These are phyloP conservation scores for Liparis tanakae DNA, from an alignment of 2,797 vertebrate species.

Conservation along the genomic window DNA sequence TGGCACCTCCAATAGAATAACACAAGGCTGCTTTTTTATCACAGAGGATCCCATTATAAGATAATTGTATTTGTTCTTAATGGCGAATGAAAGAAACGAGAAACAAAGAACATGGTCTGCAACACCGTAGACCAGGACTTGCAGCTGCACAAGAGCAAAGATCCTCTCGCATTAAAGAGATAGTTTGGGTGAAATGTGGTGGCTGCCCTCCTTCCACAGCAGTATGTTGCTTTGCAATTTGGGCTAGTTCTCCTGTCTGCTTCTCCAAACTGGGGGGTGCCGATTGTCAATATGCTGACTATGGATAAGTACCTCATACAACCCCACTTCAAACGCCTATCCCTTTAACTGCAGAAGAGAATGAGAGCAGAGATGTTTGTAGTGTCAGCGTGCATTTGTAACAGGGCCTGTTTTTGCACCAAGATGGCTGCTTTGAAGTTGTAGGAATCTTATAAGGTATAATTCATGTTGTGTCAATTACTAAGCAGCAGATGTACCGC, in stretches of 20 bases:
- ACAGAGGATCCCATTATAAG: constrained; percentile 80
- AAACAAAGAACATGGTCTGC: constrained; percentile 64
- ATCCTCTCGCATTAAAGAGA: constrained; percentile 34
- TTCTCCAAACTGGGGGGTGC: not conserved
- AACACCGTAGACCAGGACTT: constrained; percentile 36
- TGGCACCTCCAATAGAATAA: constrained; percentile 77
- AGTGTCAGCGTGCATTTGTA: constrained; percentile 67
- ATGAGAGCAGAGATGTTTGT: constrained; percentile 50
- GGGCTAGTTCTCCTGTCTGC: not conserved
- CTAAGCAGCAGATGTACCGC: constrained; percentile 55
- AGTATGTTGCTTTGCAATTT: not conserved
- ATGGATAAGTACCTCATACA: constrained; percentile 4
- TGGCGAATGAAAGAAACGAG: constrained; percentile 55
- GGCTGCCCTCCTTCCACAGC: not conserved
- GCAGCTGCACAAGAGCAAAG: constrained; percentile 49
- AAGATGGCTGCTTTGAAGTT: constrained; percentile 69
- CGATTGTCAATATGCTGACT: not conserved
- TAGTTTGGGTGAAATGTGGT: not conserved
- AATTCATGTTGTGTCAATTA: constrained; percentile 73
- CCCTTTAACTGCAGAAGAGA: constrained; percentile 10
- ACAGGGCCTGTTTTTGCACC: constrained; percentile 44
- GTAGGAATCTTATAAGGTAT: constrained; percentile 64
- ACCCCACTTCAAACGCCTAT: not conserved
- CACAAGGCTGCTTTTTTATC: constrained; percentile 76
- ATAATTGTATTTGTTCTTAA: constrained; percentile 81